Percentiles rank a stretch among this genome's conserved stretches.
Conservation (phyloP, 1,140 invertebrate genomes). For the Ganaspis sp. region DNA sequence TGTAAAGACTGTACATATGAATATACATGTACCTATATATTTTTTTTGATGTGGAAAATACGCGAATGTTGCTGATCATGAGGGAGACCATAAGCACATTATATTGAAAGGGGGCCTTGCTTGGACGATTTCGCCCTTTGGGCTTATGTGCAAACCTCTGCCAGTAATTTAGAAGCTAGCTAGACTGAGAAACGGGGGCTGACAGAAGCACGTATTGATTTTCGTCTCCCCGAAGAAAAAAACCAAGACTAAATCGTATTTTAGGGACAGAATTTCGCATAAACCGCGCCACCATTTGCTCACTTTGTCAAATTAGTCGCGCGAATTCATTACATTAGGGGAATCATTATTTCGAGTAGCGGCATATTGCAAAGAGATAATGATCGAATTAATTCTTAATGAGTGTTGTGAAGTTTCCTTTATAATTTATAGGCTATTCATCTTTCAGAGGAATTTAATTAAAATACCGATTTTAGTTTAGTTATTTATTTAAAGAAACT, state of each 20-base stretch:
- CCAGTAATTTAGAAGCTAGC: conserved; percentile 35
- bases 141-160: conserved; percentile 38
- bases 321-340: conserved; percentile 50
- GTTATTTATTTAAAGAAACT: too few species aligned
- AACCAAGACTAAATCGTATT: background rate
- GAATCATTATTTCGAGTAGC: conserved; percentile 36
- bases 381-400: too few species aligned
- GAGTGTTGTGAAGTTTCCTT: too few species aligned
- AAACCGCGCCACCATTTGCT: conserved; percentile 34
- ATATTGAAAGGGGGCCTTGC: conserved; percentile 43
- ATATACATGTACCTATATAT: too few species aligned
- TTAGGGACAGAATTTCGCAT: conserved; percentile 30
- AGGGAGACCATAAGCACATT: too few species aligned
- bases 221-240: conserved; percentile 11
- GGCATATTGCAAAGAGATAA: too few species aligned
- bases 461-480: too few species aligned
- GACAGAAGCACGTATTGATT: conserved; percentile 44
- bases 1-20: too few species aligned
- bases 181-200: background rate
- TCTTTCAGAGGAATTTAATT: too few species aligned
- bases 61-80: too few species aligned
- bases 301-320: conserved; percentile 56
- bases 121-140: conserved; percentile 46
- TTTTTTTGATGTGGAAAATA: too few species aligned
- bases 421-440: too few species aligned